Conservation (phyloP, 2,113 vertebrate genomes). For the Stegastes partitus region DNA sequence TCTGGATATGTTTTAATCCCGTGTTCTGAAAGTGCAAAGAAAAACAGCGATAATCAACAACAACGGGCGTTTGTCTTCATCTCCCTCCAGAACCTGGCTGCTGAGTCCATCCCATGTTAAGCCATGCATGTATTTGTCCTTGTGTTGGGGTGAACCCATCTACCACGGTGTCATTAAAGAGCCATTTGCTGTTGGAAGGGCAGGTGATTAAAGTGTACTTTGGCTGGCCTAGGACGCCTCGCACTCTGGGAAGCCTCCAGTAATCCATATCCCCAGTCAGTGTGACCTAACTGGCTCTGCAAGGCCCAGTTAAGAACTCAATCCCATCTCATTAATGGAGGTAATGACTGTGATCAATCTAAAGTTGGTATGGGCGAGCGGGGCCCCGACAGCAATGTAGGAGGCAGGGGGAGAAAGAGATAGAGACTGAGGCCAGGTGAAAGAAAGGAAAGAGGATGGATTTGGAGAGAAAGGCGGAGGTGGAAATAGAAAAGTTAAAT, state of each 20-base stretch:
- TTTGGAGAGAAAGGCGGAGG: background rate
- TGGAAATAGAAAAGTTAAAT: slow-evolving; percentile 40
- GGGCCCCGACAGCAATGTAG: slow-evolving; percentile 39
- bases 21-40: background rate
- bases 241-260: slow-evolving; percentile 69
- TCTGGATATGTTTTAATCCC: background rate
- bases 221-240: slow-evolving; percentile 63
- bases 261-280: slow-evolving; percentile 77
- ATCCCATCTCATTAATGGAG: slow-evolving; percentile 84
- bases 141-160: slow-evolving; percentile 63
- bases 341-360: slow-evolving; percentile 87
- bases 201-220: slow-evolving; percentile 81
- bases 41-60: background rate
- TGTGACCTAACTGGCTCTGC: slow-evolving; percentile 75
- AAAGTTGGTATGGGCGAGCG: slow-evolving; percentile 56
- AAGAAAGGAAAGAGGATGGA: slow-evolving; percentile 33
- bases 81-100: slow-evolving; percentile 4
- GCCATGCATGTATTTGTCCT: slow-evolving; percentile 62
- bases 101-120: slow-evolving; percentile 25
- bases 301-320: slow-evolving; percentile 79
- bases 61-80: background rate
- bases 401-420: slow-evolving; percentile 31
- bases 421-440: slow-evolving; percentile 44
- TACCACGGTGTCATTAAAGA: slow-evolving; percentile 70
- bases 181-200: slow-evolving; percentile 72